Conservation (phyloP, 2,797 vertebrate species). For the Mallotus villosus region DNA sequence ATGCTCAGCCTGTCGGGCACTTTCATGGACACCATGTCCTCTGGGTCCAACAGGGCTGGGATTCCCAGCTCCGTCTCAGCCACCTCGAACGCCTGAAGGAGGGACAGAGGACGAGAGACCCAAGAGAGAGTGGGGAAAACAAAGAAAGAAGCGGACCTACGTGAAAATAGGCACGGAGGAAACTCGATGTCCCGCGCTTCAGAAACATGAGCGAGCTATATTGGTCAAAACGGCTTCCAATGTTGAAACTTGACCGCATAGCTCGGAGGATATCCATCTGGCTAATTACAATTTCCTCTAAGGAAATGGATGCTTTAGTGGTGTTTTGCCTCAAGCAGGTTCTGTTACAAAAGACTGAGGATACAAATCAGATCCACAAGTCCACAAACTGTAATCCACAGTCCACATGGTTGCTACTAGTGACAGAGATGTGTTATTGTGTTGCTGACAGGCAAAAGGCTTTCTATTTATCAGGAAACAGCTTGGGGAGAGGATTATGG, state of each 20-base stretch:
- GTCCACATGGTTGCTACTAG: conserved; percentile 7
- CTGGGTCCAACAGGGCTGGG: conserved; percentile 92
- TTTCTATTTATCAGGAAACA: no score
- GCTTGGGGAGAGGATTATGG: no score
- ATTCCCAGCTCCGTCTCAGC: conserved; percentile 93
- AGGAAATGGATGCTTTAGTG: conserved; percentile 25
- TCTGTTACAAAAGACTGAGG: conserved; percentile 30
- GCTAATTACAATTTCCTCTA: conserved; percentile 44
- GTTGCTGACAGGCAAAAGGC: no score
- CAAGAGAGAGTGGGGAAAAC: neutral
- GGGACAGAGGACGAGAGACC: neutral
- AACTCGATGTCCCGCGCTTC: conserved; percentile 16
- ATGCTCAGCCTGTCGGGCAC: conserved; percentile 95
- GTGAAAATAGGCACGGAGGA: neutral
- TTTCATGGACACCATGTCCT: conserved; percentile 97
- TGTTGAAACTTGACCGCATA: neutral
- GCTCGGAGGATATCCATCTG: conserved; percentile 20
- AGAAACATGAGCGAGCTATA: conserved; percentile 22
- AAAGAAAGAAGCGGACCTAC: neutral
- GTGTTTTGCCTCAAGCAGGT: neutral
- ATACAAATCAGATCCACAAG: conserved; percentile 14
- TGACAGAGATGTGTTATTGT: neutral
- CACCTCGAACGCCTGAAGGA: conserved; percentile 79
- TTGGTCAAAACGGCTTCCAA: conserved; percentile 7
- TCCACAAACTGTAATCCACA: conserved; percentile 13